A percentile compares a stretch with the other conserved stretches of the same genome.
Conservation (phyloP, 2,888 invertebrate species). For the Amphiduros pacificus region DNA sequence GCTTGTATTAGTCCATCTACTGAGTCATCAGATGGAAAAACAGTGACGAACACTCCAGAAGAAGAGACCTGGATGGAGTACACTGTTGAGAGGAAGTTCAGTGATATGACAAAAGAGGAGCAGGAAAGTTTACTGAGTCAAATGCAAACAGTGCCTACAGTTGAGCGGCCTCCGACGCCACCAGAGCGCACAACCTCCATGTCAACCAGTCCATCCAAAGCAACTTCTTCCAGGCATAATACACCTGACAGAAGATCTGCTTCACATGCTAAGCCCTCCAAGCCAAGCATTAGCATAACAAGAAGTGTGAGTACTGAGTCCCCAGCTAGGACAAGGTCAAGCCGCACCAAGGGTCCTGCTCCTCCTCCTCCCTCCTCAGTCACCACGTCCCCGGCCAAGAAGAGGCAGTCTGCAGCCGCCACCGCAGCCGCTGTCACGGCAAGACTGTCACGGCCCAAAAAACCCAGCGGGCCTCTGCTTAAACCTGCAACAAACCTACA, state of each 20-base stretch:
- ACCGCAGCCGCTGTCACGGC: conserved; percentile 20
- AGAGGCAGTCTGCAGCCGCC: not conserved
- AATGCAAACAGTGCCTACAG: conserved; percentile 5
- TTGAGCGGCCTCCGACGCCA: conserved; percentile 17
- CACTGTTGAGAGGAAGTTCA: conserved; percentile 14
- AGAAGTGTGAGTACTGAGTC: not conserved
- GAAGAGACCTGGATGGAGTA: conserved; percentile 2
- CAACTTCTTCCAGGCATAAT: not conserved
- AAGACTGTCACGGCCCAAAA: conserved; percentile 19
- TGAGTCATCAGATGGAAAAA: not conserved
- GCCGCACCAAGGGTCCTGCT: too few species aligned
- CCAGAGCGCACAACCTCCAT: conserved; percentile 18
- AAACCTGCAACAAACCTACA: not conserved
- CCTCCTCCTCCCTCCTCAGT: too few species aligned
- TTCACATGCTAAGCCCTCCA: not conserved
- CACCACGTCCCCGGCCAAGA: not conserved
- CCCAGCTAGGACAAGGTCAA: too few species aligned
- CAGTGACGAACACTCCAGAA: conserved; percentile 15
- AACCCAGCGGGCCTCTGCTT: conserved; percentile 7
- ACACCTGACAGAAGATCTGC: too few species aligned
- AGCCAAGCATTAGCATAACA: not conserved
- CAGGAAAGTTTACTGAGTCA: conserved; percentile 7
- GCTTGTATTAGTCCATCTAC: not conserved
- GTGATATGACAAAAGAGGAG: conserved; percentile 8
- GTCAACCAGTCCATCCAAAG: too few species aligned